Evolutionary conservation across 35 echinoderm and acorn worm genomes (phyloP).

Genomic region (Patiria miniata): DNA sequence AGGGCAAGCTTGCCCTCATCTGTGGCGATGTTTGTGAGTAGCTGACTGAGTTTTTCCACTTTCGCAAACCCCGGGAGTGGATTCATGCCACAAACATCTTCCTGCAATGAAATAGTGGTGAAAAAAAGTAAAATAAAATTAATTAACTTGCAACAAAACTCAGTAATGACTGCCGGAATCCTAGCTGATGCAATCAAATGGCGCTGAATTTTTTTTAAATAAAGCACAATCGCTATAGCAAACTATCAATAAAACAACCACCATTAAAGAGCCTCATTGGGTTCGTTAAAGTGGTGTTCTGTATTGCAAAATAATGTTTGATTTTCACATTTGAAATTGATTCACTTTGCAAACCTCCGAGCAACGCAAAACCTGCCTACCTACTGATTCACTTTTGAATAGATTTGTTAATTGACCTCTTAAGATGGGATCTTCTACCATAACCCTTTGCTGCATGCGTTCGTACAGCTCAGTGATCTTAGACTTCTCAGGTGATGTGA

Average conservation of each 20-base stretch:
- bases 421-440: constrained; percentile 37
- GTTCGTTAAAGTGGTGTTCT: too few species aligned
- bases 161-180: background rate
- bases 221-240: too few species aligned
- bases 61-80: constrained; percentile 43
- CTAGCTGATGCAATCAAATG: too few species aligned
- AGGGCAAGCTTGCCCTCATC: constrained; percentile 41
- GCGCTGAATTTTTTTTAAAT: too few species aligned
- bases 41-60: constrained; percentile 44
- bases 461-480: constrained; percentile 37
- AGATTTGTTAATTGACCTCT: too few species aligned
- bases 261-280: too few species aligned
- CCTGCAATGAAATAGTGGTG: constrained; percentile 11
- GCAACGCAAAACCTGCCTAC: too few species aligned
- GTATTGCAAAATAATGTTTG: too few species aligned
- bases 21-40: constrained; percentile 38
- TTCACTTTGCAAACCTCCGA: too few species aligned
- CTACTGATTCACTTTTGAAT: too few species aligned
- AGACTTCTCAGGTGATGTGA: constrained; percentile 32
- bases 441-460: constrained; percentile 29
- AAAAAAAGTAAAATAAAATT: background rate
- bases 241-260: too few species aligned
- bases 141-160: background rate
- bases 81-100: constrained; percentile 62
- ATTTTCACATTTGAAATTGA: too few species aligned